Base-by-base conservation (phyloP, 2,888 invertebrate genomes). In the Merodon equestris region DNA sequence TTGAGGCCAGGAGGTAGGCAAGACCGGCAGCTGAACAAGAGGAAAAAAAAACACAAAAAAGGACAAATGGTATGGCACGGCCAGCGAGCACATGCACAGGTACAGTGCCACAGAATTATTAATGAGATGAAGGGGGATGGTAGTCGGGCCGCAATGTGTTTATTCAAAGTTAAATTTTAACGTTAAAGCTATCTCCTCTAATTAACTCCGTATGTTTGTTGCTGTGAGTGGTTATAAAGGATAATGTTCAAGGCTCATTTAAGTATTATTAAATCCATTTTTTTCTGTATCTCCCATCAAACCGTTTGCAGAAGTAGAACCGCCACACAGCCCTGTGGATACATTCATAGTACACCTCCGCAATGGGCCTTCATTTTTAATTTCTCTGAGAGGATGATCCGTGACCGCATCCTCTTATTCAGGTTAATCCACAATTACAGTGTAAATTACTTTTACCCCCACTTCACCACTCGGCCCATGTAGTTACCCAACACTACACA, bases 361-460 rank as follows among this genome's bases (percentile, higher is more conserved):
- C 70, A 63, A 75, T 61, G 63, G 63, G 57, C 63, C 57, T 75
- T 63, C 48, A 61, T 70, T 75, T 48, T 66, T 38, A 40, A 51
- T 66, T 66, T 48, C 47, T 58, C 63, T 58, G 38, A 63, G 54
- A 48, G 57, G 64, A 71, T 4, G 60, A 76, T 76, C 75, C 71
- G 53, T 71, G 70, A 76, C 75, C 64, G 64, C 71, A 76, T 83
- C 82, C 75, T 83, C 84, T 83, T 84, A 84, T 86, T 86, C 84
- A 83, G 86, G 87, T 86, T 87, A 87, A 87, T 87, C 85, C 85
- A 84, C 87, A 86, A 87, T 87, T 87, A 86, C 86, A 85, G 86
- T 87, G 86, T 84, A 87, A 87, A 87, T 87, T 87, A 85, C 86
- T 86, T 85, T 83, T 84, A 86, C 82, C 83, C 56, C 51, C 68